Evolutionary conservation across 2,888 invertebrate genomes (phyloP).

Genomic region (Ryuthela nishihirai): DNA sequence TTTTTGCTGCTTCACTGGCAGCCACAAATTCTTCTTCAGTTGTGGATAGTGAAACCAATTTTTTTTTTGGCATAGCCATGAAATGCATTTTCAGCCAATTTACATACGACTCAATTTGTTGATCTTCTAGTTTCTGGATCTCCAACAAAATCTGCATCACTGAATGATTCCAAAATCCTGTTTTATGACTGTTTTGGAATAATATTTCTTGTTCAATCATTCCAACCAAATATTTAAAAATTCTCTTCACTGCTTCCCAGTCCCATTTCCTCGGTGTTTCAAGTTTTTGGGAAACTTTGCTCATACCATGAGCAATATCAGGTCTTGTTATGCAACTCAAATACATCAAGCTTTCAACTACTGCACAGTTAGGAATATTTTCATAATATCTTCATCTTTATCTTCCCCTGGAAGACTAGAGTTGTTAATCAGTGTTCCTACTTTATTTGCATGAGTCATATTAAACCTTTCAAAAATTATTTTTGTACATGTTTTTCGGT

Average conservation of each 20-base stretch:
- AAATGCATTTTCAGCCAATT: constrained; percentile 1
- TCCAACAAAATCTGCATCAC: constrained; percentile 33
- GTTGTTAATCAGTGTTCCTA: no score
- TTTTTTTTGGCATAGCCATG: constrained; percentile 33
- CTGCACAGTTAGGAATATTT: no score
- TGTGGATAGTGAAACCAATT: constrained; percentile 38
- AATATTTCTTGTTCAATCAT: constrained; percentile 1
- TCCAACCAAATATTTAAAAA: constrained; percentile 4
- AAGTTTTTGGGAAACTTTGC: neutral
- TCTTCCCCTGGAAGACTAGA: no score
- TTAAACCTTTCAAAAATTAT: no score
- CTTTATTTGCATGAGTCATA: no score
- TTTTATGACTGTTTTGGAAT: constrained; percentile 1
- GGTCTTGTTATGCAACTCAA: no score
- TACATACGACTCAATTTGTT: constrained; percentile 34
- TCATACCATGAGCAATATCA: neutral
- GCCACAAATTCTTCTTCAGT: constrained; percentile 42
- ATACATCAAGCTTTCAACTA: no score
- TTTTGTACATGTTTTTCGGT: no score
- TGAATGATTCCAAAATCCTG: constrained; percentile 34
- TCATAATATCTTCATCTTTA: no score
- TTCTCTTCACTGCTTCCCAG: constrained; percentile 6
- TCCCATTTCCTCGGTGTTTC: neutral
- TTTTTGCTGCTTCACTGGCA: constrained; percentile 30
- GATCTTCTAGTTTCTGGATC: constrained; percentile 25